phyloP scores from a whole-genome alignment of 1,140 invertebrate species.

The Drosophila parabipectinata region DNA sequence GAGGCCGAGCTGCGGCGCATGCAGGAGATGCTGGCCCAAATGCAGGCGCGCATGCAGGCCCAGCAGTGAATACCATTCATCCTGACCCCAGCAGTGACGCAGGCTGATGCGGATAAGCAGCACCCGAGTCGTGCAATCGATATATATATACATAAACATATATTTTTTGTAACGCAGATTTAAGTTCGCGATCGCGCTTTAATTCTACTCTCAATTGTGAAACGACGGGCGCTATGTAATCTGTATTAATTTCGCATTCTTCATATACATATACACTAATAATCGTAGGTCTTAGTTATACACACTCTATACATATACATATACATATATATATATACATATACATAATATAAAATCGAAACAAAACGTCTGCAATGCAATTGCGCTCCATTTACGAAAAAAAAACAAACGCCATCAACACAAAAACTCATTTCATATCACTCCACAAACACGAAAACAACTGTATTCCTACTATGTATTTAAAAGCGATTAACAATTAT shows the following conservation, averaged over 20 bases:
- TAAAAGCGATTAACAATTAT: slow-evolving; percentile 35
- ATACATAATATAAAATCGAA: slow-evolving; percentile 22
- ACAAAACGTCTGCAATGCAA: slow-evolving; percentile 50
- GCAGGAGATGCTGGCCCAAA: slow-evolving; percentile 97
- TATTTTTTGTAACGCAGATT: slow-evolving; percentile 71
- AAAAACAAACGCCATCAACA: background rate
- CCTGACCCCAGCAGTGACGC: background rate
- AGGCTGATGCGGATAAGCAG: background rate
- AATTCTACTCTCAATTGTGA: slow-evolving; percentile 50
- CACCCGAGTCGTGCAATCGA: slow-evolving; percentile 78
- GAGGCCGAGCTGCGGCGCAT: slow-evolving; percentile 95
- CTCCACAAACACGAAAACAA: slow-evolving; percentile 41
- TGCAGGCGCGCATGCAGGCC: slow-evolving; percentile 96
- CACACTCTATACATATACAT: slow-evolving; percentile 25
- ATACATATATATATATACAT: slow-evolving; percentile 27
- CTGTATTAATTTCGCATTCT: slow-evolving; percentile 55
- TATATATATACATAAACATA: slow-evolving; percentile 85
- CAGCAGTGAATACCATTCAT: slow-evolving; percentile 76
- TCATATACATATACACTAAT: slow-evolving; percentile 25
- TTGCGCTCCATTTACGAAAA: slow-evolving; percentile 26
- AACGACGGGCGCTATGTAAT: slow-evolving; percentile 62
- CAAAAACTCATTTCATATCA: slow-evolving; percentile 64
- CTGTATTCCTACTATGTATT: slow-evolving; percentile 79
- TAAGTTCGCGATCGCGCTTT: slow-evolving; percentile 55
- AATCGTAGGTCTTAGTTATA: slow-evolving; percentile 37